Conservation (phyloP, 2,113 vertebrate species). For the Chauna torquata region DNA sequence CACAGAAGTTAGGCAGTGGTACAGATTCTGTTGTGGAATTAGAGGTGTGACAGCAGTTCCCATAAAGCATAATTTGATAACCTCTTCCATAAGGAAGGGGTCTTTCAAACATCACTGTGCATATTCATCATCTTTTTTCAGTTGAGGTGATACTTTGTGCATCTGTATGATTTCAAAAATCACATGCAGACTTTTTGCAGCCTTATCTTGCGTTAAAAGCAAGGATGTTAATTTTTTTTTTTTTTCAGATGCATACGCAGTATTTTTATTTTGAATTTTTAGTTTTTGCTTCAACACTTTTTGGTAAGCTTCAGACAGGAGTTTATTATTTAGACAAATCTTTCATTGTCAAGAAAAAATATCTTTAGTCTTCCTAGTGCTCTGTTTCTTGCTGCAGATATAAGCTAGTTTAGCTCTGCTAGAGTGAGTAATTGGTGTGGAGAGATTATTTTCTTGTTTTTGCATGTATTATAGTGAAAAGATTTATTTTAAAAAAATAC, state of each 20-base stretch:
- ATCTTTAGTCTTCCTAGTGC: not conserved
- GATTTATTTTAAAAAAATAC: not conserved
- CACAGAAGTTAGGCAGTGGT: not conserved
- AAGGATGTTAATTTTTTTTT: not conserved
- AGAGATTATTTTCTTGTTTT: not conserved
- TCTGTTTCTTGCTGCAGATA: not conserved
- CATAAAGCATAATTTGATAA: not conserved
- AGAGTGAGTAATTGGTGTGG: not conserved
- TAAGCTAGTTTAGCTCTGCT: not conserved
- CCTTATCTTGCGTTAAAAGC: not conserved
- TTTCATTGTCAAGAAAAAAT: not conserved
- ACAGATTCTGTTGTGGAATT: not conserved
- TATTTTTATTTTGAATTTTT: not conserved
- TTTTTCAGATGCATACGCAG: not conserved
- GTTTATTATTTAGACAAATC: not conserved
- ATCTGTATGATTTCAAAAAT: not conserved
- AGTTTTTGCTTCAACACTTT: not conserved
- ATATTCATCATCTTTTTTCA: not conserved
- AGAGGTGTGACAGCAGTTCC: not conserved
- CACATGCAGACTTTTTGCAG: not conserved
- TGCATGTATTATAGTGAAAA: not conserved
- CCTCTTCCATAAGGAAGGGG: not conserved
- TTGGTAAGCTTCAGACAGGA: not conserved
- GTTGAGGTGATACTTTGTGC: not conserved
- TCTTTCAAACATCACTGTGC: not conserved